Conservation (phyloP, 2,797 vertebrate species). For the Spondyliosoma cantharus region DNA sequence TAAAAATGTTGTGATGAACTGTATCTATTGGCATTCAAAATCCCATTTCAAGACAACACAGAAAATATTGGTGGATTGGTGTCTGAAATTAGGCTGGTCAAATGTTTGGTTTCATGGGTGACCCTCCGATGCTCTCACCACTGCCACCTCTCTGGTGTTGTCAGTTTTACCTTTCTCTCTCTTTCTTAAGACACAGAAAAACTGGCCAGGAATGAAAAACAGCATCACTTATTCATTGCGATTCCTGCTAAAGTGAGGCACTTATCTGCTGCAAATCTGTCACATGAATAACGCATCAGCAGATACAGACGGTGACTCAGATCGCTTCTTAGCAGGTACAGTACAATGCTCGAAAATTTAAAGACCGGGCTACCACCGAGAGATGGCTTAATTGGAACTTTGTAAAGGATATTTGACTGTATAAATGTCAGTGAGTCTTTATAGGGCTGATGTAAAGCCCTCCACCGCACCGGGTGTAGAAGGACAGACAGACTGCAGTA, state of each 20-base stretch:
- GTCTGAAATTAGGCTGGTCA: neutral
- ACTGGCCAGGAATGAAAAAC: constrained; percentile 52
- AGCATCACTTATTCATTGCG: constrained; percentile 73
- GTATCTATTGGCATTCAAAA: constrained; percentile 6
- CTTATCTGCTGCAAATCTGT: constrained; percentile 71
- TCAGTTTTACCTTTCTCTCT: constrained; percentile 31
- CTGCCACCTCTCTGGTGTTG: constrained; percentile 7
- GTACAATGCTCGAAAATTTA: constrained; percentile 37
- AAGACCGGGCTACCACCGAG: neutral
- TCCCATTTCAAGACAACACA: neutral
- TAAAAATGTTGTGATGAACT: constrained; percentile 10
- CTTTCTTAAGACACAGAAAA: constrained; percentile 40
- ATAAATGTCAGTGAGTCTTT: constrained; percentile 66
- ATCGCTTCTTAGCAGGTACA: constrained; percentile 40
- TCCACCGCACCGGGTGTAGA: constrained; percentile 2
- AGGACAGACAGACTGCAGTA: constrained; percentile 19
- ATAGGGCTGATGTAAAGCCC: constrained; percentile 46
- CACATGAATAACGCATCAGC: constrained; percentile 73
- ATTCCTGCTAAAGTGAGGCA: constrained; percentile 65
- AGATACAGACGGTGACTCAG: constrained; percentile 51
- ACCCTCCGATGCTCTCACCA: neutral
- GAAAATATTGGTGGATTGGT: neutral
- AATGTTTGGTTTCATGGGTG: constrained; percentile 17
- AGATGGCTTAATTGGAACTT: constrained; percentile 53
- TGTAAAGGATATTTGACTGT: constrained; percentile 44